These are phyloP conservation scores for Bicyclus anynana DNA, from an alignment of 1,140 invertebrate genomes.

Conservation along the genomic window DNA sequence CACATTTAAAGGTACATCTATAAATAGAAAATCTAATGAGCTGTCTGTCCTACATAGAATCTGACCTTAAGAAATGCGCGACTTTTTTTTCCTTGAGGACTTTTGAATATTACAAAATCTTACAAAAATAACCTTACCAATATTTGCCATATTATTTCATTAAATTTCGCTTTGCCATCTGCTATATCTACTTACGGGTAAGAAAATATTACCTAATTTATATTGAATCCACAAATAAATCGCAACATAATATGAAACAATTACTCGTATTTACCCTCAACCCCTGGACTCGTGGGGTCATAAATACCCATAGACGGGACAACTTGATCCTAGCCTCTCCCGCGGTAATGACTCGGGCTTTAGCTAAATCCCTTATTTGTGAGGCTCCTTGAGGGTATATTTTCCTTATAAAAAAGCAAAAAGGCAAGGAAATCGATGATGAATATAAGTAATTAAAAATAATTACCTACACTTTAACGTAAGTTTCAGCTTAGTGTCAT, in stretches of 20 bases:
- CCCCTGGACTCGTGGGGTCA: conserved; percentile 17
- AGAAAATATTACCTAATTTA: conserved; percentile 15
- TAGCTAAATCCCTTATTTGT: conserved; percentile 43
- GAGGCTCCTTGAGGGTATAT: conserved; percentile 8
- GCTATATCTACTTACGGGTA: not conserved
- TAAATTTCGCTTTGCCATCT: too few relatives aligned
- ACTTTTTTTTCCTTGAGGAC: too few relatives aligned
- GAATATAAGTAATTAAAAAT: too few relatives aligned
- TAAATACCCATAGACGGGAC: conserved; percentile 35
- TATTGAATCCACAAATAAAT: conserved; percentile 17
- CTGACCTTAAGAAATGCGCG: too few relatives aligned
- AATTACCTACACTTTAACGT: too few relatives aligned
- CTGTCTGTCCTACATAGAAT: too few relatives aligned
- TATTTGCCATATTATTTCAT: too few relatives aligned
- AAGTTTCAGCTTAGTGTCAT: too few relatives aligned
- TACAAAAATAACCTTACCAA: too few relatives aligned
- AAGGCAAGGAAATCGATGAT: not conserved
- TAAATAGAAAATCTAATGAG: too few relatives aligned
- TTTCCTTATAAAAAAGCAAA: not conserved
- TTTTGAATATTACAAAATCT: too few relatives aligned
- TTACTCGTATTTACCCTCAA: conserved; percentile 21
- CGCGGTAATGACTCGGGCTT: conserved; percentile 42
- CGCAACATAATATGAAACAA: conserved; percentile 32
- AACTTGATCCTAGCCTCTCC: conserved; percentile 30
- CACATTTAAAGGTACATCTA: too few relatives aligned